A percentile compares a stretch with the other conserved stretches of the same genome.
Evolutionary conservation across 2,113 vertebrate species (phyloP).

Genomic region (Menidia beryllina): DNA sequence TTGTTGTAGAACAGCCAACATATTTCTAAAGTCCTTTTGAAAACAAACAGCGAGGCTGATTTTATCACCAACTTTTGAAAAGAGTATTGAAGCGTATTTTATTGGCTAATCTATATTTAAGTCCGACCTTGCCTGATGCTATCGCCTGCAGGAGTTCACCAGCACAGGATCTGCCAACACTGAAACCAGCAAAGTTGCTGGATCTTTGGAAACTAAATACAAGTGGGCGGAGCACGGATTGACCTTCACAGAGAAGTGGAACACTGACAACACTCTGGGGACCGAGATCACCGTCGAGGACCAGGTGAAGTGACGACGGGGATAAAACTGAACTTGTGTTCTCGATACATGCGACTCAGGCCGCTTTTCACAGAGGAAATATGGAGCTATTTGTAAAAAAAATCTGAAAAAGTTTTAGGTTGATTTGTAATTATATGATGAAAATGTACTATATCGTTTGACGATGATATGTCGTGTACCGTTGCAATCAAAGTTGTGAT

Average conservation of each 20-base stretch:
- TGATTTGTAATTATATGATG: too few relatives aligned
- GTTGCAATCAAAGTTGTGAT: background rate
- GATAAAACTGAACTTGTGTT: background rate
- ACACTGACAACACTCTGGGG: constrained; percentile 95
- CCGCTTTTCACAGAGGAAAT: too few relatives aligned
- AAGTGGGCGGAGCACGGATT: constrained; percentile 93
- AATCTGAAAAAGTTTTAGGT: background rate
- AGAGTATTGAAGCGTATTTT: too few relatives aligned
- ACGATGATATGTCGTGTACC: background rate
- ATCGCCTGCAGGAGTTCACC: constrained; percentile 89
- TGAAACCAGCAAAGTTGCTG: constrained; percentile 94
- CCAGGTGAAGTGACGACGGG: constrained; percentile 35
- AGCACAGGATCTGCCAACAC: constrained; percentile 96
- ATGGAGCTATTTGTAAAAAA: too few relatives aligned
- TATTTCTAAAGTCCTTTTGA: too few relatives aligned
- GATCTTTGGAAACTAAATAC: constrained; percentile 97
- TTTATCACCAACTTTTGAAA: too few relatives aligned
- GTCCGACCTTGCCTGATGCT: background rate
- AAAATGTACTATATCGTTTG: too few relatives aligned
- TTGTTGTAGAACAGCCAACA: too few relatives aligned
- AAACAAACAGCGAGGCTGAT: too few relatives aligned
- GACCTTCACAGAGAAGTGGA: constrained; percentile 98
- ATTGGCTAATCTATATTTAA: background rate
- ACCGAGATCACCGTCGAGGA: constrained; percentile 93
- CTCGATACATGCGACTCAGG: too few relatives aligned